Percentiles rank a stretch among this genome's conserved stretches.
phyloP scores from a whole-genome alignment of 2,888 invertebrate species.

The Lordiphosa andalusiaca region DNA sequence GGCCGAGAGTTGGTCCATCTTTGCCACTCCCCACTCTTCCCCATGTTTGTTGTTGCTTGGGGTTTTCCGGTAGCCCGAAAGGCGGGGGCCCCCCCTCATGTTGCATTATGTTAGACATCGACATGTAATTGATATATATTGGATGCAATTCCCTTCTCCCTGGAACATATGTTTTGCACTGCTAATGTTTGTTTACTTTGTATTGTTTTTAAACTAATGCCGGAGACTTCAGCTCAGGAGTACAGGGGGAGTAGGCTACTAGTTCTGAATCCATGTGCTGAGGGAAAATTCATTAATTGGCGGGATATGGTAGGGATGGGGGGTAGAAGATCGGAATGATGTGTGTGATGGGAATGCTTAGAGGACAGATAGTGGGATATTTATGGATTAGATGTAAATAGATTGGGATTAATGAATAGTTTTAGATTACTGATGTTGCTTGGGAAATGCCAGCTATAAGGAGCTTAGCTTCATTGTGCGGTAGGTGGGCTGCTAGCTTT shows the following conservation, averaged over 20 bases:
- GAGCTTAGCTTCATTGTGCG: too few relatives aligned
- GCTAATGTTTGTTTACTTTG: slow-evolving; percentile 58
- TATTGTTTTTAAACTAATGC: slow-evolving; percentile 62
- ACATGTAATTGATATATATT: slow-evolving; percentile 67
- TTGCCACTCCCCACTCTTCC: slow-evolving; percentile 24
- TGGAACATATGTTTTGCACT: slow-evolving; percentile 53
- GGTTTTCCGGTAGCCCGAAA: slow-evolving; percentile 59
- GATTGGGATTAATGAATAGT: too few relatives aligned
- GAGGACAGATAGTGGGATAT: neutral
- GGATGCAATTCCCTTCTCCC: slow-evolving; percentile 27
- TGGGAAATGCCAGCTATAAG: too few relatives aligned
- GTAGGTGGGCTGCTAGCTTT: neutral
- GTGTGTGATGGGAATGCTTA: too few relatives aligned
- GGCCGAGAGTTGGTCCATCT: slow-evolving; percentile 17
- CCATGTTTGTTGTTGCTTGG: slow-evolving; percentile 33
- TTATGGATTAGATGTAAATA: too few relatives aligned
- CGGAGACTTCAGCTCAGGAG: slow-evolving; percentile 29
- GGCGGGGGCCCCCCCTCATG: slow-evolving; percentile 27
- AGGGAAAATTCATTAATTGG: slow-evolving; percentile 29
- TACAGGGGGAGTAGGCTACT: slow-evolving; percentile 19
- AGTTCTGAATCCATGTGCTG: slow-evolving; percentile 19
- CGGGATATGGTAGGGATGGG: slow-evolving; percentile 14
- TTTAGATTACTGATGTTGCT: too few relatives aligned
- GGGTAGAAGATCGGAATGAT: slow-evolving; percentile 3
- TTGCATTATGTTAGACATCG: slow-evolving; percentile 53